Conservation (phyloP, 2,113 vertebrate genomes). For the Alosa alosa region DNA sequence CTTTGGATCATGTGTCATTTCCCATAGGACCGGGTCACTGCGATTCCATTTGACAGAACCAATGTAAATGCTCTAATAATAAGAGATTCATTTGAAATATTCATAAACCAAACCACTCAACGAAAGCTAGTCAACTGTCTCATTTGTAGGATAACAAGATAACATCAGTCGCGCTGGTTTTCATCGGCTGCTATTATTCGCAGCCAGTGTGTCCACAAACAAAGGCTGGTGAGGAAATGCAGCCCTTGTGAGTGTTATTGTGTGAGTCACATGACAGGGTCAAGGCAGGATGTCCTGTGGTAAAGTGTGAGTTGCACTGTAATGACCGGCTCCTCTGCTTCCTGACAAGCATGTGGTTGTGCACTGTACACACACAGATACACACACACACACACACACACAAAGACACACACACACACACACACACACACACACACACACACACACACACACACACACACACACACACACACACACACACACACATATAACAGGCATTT, state of each 20-base stretch:
- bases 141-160: not conserved
- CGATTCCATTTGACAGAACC: not conserved
- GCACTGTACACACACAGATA: not conserved
- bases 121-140: not conserved
- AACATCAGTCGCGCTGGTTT: not conserved
- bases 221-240: not conserved
- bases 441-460: not conserved
- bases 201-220: not conserved
- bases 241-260: not conserved
- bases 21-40: not conserved
- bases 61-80: not conserved
- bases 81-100: not conserved
- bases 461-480: not conserved
- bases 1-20: not conserved
- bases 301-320: slow-evolving; percentile 8
- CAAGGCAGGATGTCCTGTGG: slow-evolving; percentile 8
- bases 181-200: not conserved
- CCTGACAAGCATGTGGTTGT: not conserved
- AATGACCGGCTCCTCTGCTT: not conserved
- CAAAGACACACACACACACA: not conserved
- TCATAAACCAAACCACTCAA: not conserved
- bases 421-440: not conserved
- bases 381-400: not conserved
- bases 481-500: not conserved
- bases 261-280: slow-evolving; percentile 6